Percentiles rank a stretch among this genome's conserved stretches.
phyloP scores from a whole-genome alignment of 2,113 vertebrate species.

The Propithecus coquereli region DNA sequence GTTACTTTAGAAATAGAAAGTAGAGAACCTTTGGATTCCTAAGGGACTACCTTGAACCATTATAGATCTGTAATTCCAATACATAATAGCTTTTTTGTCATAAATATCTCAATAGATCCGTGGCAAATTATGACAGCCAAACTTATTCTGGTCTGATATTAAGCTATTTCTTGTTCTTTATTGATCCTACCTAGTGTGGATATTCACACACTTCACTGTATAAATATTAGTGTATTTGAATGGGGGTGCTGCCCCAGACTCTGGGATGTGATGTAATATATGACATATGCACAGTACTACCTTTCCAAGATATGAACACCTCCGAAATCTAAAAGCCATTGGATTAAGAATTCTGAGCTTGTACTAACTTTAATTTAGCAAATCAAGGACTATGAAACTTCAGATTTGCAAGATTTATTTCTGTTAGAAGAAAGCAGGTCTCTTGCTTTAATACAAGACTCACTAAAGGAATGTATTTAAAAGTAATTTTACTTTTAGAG shows the following conservation, averaged over 20 bases:
- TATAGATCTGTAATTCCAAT: neutral
- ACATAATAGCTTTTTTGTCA: neutral
- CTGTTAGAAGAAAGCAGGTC: neutral
- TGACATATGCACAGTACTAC: neutral
- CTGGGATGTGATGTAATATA: neutral
- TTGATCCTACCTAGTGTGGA: neutral
- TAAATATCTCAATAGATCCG: neutral
- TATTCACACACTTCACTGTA: neutral
- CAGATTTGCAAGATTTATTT: neutral
- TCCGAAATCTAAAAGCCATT: conserved; percentile 22
- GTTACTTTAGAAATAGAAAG: neutral
- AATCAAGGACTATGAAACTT: neutral
- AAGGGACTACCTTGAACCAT: neutral
- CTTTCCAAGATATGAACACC: neutral
- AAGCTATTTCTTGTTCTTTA: neutral
- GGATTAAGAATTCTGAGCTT: conserved; percentile 31
- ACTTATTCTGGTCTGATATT: neutral
- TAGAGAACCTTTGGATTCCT: neutral
- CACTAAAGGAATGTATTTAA: neutral
- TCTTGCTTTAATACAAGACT: neutral
- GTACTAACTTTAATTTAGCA: conserved; percentile 3
- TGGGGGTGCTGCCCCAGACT: neutral
- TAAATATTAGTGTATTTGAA: conserved; percentile 29
- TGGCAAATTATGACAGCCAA: neutral
- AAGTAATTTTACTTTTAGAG: conserved; percentile 2